phyloP scores from a whole-genome alignment of 2,888 invertebrate genomes.

The Sarcophaga caerulescens region DNA sequence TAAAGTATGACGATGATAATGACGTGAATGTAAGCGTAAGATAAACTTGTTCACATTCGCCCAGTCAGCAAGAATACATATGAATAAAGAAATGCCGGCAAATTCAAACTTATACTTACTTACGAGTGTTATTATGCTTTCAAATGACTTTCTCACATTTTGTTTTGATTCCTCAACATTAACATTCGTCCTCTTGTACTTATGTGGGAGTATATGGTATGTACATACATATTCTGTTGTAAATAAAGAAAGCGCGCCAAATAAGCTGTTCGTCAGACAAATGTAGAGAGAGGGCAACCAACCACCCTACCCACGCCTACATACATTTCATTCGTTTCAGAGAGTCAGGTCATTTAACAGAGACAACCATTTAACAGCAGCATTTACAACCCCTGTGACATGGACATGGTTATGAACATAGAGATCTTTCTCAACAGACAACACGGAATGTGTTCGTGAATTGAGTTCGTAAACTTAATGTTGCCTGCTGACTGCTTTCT shows the following conservation, averaged over 20 bases:
- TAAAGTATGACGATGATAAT: conserved; percentile 48
- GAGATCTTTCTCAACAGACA: conserved; percentile 55
- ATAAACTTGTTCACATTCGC: conserved; percentile 67
- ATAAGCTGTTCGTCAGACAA: background rate
- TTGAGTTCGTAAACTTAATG: conserved; percentile 37
- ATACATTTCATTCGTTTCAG: background rate
- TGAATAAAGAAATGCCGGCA: conserved; percentile 60
- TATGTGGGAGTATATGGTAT: background rate
- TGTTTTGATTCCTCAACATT: conserved; percentile 58
- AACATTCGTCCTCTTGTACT: background rate
- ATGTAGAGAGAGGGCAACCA: background rate
- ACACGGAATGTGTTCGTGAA: conserved; percentile 22
- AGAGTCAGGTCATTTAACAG: conserved; percentile 46
- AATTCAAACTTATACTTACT: conserved; percentile 55
- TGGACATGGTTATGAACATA: conserved; percentile 12
- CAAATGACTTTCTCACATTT: conserved; percentile 42
- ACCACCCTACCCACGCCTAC: conserved; percentile 33
- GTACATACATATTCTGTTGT: background rate
- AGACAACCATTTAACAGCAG: conserved; percentile 50
- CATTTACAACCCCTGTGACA: conserved; percentile 36
- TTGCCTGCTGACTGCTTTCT: conserved; percentile 28
- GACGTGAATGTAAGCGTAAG: conserved; percentile 66
- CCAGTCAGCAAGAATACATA: conserved; percentile 63
- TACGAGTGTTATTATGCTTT: conserved; percentile 30
- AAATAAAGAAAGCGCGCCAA: conserved; percentile 46